Evolutionary conservation across 2,113 vertebrate species (phyloP), one percentile per base, ranked within the genome.

Genomic region (Barnardius zonarius): DNA sequence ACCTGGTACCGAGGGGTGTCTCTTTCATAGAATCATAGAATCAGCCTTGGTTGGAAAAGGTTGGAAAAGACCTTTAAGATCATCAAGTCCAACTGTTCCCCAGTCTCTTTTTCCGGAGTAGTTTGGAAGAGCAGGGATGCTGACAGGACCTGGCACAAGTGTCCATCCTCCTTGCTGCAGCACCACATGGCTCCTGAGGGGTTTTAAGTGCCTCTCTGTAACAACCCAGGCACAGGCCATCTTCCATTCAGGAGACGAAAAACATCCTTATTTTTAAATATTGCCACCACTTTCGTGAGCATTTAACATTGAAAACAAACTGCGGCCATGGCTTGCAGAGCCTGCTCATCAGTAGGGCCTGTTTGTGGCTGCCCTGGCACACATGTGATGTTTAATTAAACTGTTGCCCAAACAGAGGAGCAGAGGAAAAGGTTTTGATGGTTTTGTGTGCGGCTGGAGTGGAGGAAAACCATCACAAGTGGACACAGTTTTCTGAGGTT

Each of bases 1-100:
- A 1, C n/a, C 16, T 7, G 6, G 12, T 27, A 68, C 16, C 0
- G 0, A 67, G 19, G 17, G 9, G 1, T 7, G 4, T 30, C 33
- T 59, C 22, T 59, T 35, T 59, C 33, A 59, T 16, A 35, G 33
- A n/a, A 59, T n/a, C 55, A 15, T n/a, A 59, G 33, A 59, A 59
- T 24, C 33, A 59, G 15, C 20, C 13, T 59, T 59, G 57, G 57
- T 59, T 59, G 22, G 13, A 59, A n/a, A 23, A 10, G 20, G 55
- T 59, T 23, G 22, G 33, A 59, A 59, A 35, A 59, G 33, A 35
- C 57, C 57, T 35, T 59, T 24, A 59, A n/a, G 57, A 22, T 59
- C 54, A 57, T 57, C 57, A 35, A 59, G n/a, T 59, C 57, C 57
- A 59, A 59, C n/a, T 16, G 13, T 59, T 35, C 22, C 57, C 33